Evolutionary conservation across 1,140 invertebrate species (phyloP).

Genomic region (Callitettix versicolor): DNA sequence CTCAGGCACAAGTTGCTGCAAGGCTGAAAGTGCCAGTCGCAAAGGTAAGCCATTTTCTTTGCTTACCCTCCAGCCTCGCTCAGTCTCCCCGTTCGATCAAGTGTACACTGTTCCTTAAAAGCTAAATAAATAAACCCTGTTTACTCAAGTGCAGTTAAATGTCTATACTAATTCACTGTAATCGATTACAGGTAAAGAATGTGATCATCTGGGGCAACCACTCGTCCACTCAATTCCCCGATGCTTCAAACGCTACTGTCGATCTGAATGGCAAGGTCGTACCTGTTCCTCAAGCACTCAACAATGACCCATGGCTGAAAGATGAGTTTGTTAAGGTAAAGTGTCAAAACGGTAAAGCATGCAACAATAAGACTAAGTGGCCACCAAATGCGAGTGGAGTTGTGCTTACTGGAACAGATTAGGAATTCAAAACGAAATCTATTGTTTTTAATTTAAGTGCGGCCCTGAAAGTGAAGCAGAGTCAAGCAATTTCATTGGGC

Average conservation of each 20-base stretch:
- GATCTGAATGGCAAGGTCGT: conserved; percentile 35
- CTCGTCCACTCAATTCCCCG: conserved; percentile 96
- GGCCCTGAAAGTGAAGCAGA: no score
- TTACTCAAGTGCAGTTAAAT: no score
- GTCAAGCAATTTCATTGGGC: no score
- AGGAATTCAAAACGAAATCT: no score
- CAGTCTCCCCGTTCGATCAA: background rate
- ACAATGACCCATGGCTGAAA: conserved; percentile 74
- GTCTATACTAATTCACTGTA: no score
- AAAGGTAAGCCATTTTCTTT: conserved; percentile 31
- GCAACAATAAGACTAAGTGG: no score
- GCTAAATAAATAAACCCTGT: conserved; percentile 35
- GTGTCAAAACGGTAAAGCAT: background rate
- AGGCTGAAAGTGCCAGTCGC: conserved; percentile 22
- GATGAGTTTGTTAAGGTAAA: conserved; percentile 62
- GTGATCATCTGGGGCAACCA: conserved; percentile 99
- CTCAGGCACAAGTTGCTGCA: conserved; percentile 24
- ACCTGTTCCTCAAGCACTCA: conserved; percentile 58
- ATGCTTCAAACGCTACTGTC: conserved; percentile 78
- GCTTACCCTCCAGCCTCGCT: conserved; percentile 38
- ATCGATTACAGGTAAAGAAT: conserved; percentile 45
- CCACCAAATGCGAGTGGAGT: no score
- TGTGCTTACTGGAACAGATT: no score
- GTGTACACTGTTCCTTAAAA: conserved; percentile 26
- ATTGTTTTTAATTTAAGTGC: no score